phyloP scores from a whole-genome alignment of 1,140 invertebrate genomes.

The Globodera rostochiensis region DNA sequence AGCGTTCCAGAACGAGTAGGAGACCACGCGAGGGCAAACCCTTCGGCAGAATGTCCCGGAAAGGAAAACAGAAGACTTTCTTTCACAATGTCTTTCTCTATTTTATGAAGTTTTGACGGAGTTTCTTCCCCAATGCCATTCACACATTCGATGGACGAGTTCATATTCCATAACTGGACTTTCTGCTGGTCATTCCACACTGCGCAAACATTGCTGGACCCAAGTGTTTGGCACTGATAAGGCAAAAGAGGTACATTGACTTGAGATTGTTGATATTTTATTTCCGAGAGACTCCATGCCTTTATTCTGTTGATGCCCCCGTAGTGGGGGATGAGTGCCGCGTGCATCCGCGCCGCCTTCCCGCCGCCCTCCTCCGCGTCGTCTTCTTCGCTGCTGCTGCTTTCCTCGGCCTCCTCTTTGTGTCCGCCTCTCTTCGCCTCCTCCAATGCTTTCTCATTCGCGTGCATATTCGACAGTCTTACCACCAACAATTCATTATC shows the following conservation, averaged over 20 bases:
- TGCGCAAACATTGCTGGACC: slow-evolving; percentile 40
- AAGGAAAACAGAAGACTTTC: slow-evolving; percentile 81
- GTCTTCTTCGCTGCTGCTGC: slow-evolving; percentile 40
- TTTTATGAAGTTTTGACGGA: slow-evolving; percentile 27
- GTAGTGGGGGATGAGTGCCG: slow-evolving; percentile 51
- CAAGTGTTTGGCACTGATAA: slow-evolving; percentile 45
- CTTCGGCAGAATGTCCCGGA: slow-evolving; percentile 85
- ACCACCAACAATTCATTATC: slow-evolving; percentile 51
- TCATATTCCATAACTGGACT: slow-evolving; percentile 54
- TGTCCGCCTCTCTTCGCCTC: slow-evolving; percentile 7
- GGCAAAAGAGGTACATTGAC: not conserved
- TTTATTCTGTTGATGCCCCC: slow-evolving; percentile 54
- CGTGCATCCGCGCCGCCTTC: slow-evolving; percentile 41
- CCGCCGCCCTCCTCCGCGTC: slow-evolving; percentile 28
- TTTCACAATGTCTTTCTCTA: slow-evolving; percentile 49
- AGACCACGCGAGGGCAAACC: slow-evolving; percentile 93
- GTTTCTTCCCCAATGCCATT: slow-evolving; percentile 12
- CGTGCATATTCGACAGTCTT: slow-evolving; percentile 50
- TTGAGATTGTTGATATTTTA: slow-evolving; percentile 13
- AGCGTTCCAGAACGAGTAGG: slow-evolving; percentile 74
- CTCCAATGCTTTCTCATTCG: slow-evolving; percentile 43
- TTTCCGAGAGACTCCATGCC: slow-evolving; percentile 16
- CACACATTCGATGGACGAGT: slow-evolving; percentile 24
- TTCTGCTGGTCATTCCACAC: slow-evolving; percentile 54
- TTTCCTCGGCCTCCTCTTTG: slow-evolving; percentile 20